Base-by-base conservation (phyloP, 2,888 invertebrate species). In the Athalia cordata region DNA sequence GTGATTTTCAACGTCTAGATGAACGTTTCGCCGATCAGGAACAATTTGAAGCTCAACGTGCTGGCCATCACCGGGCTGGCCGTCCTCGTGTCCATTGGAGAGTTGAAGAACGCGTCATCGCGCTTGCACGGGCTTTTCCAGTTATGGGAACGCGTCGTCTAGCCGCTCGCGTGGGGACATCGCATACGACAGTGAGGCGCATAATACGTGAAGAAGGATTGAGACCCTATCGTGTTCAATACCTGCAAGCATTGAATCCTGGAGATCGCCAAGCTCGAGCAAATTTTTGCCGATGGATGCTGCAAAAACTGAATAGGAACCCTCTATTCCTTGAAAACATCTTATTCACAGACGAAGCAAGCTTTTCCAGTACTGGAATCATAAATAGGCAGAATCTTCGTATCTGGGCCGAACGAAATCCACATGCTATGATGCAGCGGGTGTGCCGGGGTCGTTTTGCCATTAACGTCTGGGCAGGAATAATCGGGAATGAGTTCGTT, bases 391-490 rank as follows among this genome's bases (percentile, higher is more conserved):
- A 81, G 59, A 83, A 81, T 65, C 61, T 80, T 66, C 82, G 80
- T 74, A 77, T 80, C 68, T 81, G 81, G 80, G 78, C 78, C 49
- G 77, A 79, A 68, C 67, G 80, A 9, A 81, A 81, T 74, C 79
- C 79, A 13, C 81, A 79, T 78, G 79, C 79, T 52, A 80, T 80
- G 50, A 72, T 77, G 79, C 79, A 82, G 76, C 77, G 66, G 29
- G 62, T 80, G 57, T 62, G 68, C 64, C 80, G 82, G 75, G 79
- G 81, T 64, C 80, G 78, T 49, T 83, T 83, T 77, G 77, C 80
- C 15, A 61, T 81, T 11, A 82, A 82, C 66, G 79, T 80, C 66
- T 82, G 82, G 84, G 79, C 80, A 80, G 79, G 79, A 67, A 80
- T 82, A 50, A 61, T 82, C 43, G 79, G 67, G 55, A 75, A 78